These are phyloP conservation scores for Sandelia bainsii DNA, from an alignment of 2,797 vertebrate species.

Conservation along the genomic window DNA sequence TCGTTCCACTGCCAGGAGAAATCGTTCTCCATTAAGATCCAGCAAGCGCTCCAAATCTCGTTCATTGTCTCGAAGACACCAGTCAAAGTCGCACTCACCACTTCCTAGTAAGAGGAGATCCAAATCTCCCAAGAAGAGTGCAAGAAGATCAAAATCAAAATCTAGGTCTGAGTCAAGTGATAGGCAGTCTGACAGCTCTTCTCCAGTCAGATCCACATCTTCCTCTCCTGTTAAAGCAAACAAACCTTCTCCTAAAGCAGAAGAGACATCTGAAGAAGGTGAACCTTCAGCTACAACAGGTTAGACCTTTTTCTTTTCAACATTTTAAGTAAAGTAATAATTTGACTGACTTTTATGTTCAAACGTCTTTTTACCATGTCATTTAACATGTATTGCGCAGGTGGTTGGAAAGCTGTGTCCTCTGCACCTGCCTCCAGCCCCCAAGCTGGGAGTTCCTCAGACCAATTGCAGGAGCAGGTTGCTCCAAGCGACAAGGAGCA, in stretches of 20 bases:
- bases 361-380: slow-evolving; percentile 10
- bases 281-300: slow-evolving; percentile 49
- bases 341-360: not conserved
- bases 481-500: slow-evolving; percentile 42
- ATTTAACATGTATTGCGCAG: slow-evolving; percentile 46
- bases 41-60: slow-evolving; percentile 77
- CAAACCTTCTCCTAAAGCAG: slow-evolving; percentile 34
- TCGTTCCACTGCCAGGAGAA: slow-evolving; percentile 71
- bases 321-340: slow-evolving; percentile 13
- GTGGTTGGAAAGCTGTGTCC: slow-evolving; percentile 77
- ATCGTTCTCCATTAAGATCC: slow-evolving; percentile 70
- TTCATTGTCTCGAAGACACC: slow-evolving; percentile 69
- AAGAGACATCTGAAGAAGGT: slow-evolving; percentile 48
- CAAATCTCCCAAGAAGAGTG: slow-evolving; percentile 69
- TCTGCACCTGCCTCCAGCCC: slow-evolving; percentile 39
- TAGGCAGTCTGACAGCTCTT: slow-evolving; percentile 71
- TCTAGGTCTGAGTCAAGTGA: slow-evolving; percentile 82
- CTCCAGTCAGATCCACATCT: slow-evolving; percentile 74
- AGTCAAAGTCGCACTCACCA: slow-evolving; percentile 73
- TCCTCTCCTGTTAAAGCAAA: slow-evolving; percentile 72
- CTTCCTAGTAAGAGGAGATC: slow-evolving; percentile 63
- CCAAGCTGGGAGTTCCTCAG: slow-evolving; percentile 34
- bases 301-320: slow-evolving; percentile 29
- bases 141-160: slow-evolving; percentile 72
- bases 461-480: slow-evolving; percentile 48